A percentile compares a stretch with the other conserved stretches of the same genome.
phyloP scores from a whole-genome alignment of 2,797 vertebrate species.

The Nannoperca obscura region DNA sequence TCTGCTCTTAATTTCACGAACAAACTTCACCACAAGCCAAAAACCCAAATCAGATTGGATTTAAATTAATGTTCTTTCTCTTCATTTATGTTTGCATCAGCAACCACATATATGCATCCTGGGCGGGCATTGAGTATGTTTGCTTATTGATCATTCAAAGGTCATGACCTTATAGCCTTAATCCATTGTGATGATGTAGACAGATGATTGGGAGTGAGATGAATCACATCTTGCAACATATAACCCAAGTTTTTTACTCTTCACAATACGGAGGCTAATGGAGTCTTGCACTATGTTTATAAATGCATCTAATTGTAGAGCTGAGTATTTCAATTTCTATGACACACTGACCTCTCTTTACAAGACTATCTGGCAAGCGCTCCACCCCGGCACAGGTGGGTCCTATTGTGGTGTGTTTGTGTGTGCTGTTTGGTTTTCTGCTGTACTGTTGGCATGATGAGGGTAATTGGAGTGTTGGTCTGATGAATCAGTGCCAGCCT shows the following conservation, averaged over 20 bases:
- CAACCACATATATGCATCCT: constrained; percentile 20
- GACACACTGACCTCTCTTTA: constrained; percentile 62
- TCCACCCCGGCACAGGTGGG: constrained; percentile 76
- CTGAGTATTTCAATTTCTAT: constrained; percentile 45
- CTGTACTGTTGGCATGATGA: constrained; percentile 82
- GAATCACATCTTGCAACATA: constrained; percentile 56
- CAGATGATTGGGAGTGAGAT: constrained; percentile 66
- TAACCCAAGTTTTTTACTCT: constrained; percentile 38
- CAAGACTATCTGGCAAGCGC: constrained; percentile 48
- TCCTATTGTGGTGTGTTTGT: constrained; percentile 58
- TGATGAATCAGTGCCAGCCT: constrained; percentile 88
- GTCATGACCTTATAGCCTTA: constrained; percentile 61
- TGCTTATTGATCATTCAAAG: constrained; percentile 71
- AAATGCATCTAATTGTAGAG: constrained; percentile 58
- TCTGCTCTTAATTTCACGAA: constrained; percentile 37
- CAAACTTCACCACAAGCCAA: constrained; percentile 38
- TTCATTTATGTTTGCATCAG: constrained; percentile 43
- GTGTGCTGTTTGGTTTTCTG: constrained; percentile 67
- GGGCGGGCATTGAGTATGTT: constrained; percentile 59
- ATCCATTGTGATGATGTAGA: constrained; percentile 75
- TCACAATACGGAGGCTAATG: constrained; percentile 47
- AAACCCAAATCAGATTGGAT: constrained; percentile 13
- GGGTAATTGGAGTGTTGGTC: constrained; percentile 85
- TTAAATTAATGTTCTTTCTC: constrained; percentile 11
- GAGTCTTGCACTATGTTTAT: constrained; percentile 45